These are phyloP conservation scores for Melanotaenia nigrans DNA, from an alignment of 2,797 vertebrate genomes.

Conservation along the genomic window DNA sequence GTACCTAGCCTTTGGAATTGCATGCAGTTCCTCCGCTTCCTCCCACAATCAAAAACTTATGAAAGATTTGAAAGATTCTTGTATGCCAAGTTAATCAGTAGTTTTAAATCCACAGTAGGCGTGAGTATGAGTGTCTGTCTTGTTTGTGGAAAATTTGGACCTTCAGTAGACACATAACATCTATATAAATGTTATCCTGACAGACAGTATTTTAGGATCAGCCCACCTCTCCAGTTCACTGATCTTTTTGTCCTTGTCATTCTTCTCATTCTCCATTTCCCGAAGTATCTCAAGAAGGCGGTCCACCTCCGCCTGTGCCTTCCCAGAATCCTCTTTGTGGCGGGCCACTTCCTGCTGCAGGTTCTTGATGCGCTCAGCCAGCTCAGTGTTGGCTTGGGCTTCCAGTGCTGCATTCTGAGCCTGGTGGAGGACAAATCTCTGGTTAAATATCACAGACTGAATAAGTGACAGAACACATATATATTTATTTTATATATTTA, in stretches of 20 bases:
- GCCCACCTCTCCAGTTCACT: slow-evolving; percentile 94
- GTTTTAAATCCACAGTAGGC: background rate
- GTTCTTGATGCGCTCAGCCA: slow-evolving; percentile 88
- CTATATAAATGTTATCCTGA: background rate
- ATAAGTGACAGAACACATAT: background rate
- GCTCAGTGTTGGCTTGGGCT: slow-evolving; percentile 91
- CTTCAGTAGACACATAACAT: background rate
- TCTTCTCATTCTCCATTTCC: slow-evolving; percentile 99
- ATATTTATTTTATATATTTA: background rate
- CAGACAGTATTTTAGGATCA: background rate
- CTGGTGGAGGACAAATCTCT: slow-evolving; percentile 67
- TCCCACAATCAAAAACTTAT: background rate
- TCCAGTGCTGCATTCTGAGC: slow-evolving; percentile 91
- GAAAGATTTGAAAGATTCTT: too few species aligned
- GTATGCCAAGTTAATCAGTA: background rate
- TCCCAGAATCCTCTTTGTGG: slow-evolving; percentile 90
- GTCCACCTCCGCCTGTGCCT: slow-evolving; percentile 97
- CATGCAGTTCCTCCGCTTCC: background rate
- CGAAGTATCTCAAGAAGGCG: slow-evolving; percentile 95
- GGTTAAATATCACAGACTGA: slow-evolving; percentile 19
- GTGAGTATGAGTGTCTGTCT: too few species aligned
- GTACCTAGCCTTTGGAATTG: background rate
- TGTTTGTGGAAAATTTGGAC: too few species aligned
- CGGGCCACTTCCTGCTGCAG: slow-evolving; percentile 91
- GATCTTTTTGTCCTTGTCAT: slow-evolving; percentile 98